phyloP scores from a whole-genome alignment of 1,140 invertebrate genomes.

The Leptestheria dahalacensis region DNA sequence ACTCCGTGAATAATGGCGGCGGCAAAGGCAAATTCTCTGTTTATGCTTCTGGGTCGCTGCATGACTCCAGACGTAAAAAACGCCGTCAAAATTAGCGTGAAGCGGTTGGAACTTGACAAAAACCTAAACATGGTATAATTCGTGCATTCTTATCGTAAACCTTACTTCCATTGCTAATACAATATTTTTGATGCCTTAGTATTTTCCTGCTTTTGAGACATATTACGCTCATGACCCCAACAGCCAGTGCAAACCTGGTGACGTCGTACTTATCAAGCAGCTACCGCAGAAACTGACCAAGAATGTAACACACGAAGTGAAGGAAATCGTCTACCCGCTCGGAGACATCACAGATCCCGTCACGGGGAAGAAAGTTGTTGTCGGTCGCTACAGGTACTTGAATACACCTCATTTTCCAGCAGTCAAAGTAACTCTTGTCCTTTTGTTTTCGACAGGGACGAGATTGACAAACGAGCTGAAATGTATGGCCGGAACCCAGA shows the following conservation, averaged over 20 bases:
- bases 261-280: constrained; percentile 58
- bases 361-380: constrained; percentile 59
- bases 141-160: constrained; percentile 13
- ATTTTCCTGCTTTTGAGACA: constrained; percentile 52
- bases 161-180: constrained; percentile 21
- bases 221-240: constrained; percentile 60
- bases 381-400: constrained; percentile 41
- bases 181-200: constrained; percentile 39
- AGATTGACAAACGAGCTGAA: constrained; percentile 46
- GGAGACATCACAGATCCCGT: constrained; percentile 70
- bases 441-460: constrained; percentile 37
- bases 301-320: constrained; percentile 57
- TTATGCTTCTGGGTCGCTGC: constrained; percentile 45
- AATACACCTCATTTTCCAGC: constrained; percentile 12
- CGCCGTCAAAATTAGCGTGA: constrained; percentile 55
- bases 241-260: constrained; percentile 58
- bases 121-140: constrained; percentile 47
- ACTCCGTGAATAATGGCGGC: neutral
- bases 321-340: constrained; percentile 59
- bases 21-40: neutral
- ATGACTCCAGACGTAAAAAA: constrained; percentile 53
- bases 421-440: neutral
- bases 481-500: constrained; percentile 46
- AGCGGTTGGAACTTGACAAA: constrained; percentile 47
- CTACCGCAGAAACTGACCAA: constrained; percentile 52